Conservation (phyloP, 2,797 vertebrate genomes). For the Oryzias sinensis region DNA sequence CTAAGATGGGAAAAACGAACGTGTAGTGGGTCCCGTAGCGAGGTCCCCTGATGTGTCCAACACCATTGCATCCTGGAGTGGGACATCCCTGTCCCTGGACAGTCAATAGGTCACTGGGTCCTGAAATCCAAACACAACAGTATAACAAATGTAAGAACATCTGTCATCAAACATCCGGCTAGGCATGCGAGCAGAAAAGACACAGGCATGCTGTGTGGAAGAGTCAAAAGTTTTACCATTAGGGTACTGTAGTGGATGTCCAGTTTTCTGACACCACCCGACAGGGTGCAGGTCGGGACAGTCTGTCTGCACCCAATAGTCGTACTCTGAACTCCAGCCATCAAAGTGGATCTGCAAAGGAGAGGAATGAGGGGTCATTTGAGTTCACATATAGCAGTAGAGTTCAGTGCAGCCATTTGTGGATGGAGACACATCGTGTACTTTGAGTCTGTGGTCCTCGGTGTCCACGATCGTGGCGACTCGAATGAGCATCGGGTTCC, state of each 20-base stretch:
- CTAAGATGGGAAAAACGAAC: constrained; percentile 67
- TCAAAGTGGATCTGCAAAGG: constrained; percentile 85
- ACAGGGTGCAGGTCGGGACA: constrained; percentile 86
- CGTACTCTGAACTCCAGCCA: constrained; percentile 83
- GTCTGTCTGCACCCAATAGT: constrained; percentile 88
- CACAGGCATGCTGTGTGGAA: not conserved
- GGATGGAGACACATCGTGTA: constrained; percentile 28
- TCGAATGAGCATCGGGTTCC: constrained; percentile 89
- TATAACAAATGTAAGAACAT: constrained; percentile 6
- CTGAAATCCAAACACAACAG: constrained; percentile 58
- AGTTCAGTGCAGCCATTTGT: not conserved
- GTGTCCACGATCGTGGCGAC: constrained; percentile 81
- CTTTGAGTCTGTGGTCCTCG: constrained; percentile 87
- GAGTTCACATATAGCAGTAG: not conserved
- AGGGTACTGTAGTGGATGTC: constrained; percentile 83
- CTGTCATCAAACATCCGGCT: constrained; percentile 20
- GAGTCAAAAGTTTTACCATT: constrained; percentile 68
- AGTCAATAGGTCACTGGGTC: constrained; percentile 67
- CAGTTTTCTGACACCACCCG: constrained; percentile 89
- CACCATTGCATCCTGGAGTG: constrained; percentile 86
- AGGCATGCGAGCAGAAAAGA: constrained; percentile 9
- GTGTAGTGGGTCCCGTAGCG: constrained; percentile 91
- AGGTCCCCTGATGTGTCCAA: constrained; percentile 88
- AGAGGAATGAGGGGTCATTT: not conserved
- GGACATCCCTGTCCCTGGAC: constrained; percentile 85